Conservation (phyloP, 2,113 vertebrate species). For the Piprites chloris region DNA sequence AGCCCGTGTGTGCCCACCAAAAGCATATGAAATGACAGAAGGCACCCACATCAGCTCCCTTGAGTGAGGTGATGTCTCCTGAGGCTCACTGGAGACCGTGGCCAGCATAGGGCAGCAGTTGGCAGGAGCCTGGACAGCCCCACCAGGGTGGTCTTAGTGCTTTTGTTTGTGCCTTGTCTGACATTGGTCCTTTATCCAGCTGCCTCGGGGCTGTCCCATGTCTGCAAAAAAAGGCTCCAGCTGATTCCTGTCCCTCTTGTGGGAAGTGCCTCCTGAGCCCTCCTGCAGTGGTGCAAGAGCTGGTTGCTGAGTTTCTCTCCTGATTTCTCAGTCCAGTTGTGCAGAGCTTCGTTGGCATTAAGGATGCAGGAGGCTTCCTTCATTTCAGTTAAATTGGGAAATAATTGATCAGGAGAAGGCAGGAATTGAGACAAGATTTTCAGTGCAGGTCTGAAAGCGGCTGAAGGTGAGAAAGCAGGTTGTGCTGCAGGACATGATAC, state of each 20-base stretch:
- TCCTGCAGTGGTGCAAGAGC: neutral
- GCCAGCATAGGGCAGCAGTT: neutral
- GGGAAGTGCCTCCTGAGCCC: neutral
- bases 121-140: neutral
- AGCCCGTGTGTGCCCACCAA: neutral
- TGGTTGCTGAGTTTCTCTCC: neutral
- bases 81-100: rapidly evolving
- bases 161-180: neutral
- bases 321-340: rapidly evolving
- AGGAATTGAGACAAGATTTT: neutral
- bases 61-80: neutral
- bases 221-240: neutral
- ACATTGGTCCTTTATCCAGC: neutral
- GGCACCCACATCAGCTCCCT: neutral
- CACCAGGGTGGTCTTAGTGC: rapidly evolving
- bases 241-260: neutral
- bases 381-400: neutral
- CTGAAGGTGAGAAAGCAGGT: neutral
- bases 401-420: neutral
- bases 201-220: neutral
- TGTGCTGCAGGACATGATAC: neutral
- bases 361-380: neutral
- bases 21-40: neutral
- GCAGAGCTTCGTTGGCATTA: neutral
- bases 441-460: neutral